A percentile compares a stretch with the other conserved stretches of the same genome.
These are phyloP conservation scores for Petaurus breviceps DNA, from an alignment of 2,113 vertebrate species.

Conservation along the genomic window DNA sequence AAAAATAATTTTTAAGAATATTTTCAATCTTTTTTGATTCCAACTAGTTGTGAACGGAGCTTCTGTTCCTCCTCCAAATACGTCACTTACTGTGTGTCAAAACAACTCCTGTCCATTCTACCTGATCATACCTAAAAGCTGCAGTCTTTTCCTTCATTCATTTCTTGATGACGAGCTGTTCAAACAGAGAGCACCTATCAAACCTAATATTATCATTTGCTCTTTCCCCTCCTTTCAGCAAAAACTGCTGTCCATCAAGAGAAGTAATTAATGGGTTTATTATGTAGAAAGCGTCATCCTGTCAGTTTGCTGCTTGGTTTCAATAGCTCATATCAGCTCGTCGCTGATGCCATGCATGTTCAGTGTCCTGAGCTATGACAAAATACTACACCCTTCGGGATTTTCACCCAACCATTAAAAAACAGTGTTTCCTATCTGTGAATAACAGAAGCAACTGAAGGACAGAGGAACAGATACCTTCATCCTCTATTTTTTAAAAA, in stretches of 20 bases:
- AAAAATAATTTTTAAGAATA: slow-evolving; percentile 47
- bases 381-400: slow-evolving; percentile 89
- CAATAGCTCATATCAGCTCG: slow-evolving; percentile 85
- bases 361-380: slow-evolving; percentile 90
- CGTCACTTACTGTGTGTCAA: slow-evolving; percentile 75
- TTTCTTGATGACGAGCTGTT: slow-evolving; percentile 80
- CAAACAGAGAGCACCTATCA: slow-evolving; percentile 81
- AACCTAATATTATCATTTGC: slow-evolving; percentile 78
- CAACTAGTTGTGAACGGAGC: slow-evolving; percentile 59
- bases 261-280: slow-evolving; percentile 86
- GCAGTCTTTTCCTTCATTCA: slow-evolving; percentile 72
- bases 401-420: slow-evolving; percentile 84
- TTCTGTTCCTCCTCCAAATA: slow-evolving; percentile 71
- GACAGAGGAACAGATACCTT: slow-evolving; percentile 75
- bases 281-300: slow-evolving; percentile 83
- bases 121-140: slow-evolving; percentile 77
- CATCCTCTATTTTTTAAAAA: slow-evolving; percentile 67
- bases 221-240: slow-evolving; percentile 76
- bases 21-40: slow-evolving; percentile 62
- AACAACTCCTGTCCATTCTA: slow-evolving; percentile 81
- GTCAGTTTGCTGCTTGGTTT: slow-evolving; percentile 83
- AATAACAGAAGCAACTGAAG: slow-evolving; percentile 82
- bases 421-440: slow-evolving; percentile 87
- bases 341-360: slow-evolving; percentile 86
- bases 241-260: slow-evolving; percentile 84